A percentile compares a stretch with the other conserved stretches of the same genome.
Evolutionary conservation across 1,140 invertebrate species (phyloP).

Genomic region (Xylocopa sonorina): DNA sequence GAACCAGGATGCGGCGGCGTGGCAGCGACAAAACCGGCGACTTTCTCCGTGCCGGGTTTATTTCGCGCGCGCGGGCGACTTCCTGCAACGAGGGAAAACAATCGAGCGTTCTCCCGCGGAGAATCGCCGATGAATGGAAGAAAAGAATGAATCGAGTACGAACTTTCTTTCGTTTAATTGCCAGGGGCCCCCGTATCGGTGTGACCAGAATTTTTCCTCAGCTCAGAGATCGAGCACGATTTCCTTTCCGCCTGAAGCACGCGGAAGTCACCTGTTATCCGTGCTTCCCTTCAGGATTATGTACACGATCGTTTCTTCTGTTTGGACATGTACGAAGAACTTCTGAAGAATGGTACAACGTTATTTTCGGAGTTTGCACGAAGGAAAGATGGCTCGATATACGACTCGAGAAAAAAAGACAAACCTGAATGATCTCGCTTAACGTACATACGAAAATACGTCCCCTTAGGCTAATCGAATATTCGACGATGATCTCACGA

Average conservation of each 20-base stretch:
- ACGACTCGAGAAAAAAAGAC: too few relatives aligned
- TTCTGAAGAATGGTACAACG: too few relatives aligned
- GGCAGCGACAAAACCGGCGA: slow-evolving; percentile 9
- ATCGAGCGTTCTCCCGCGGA: slow-evolving; percentile 12
- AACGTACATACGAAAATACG: not conserved
- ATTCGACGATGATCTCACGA: not conserved
- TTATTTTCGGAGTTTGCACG: too few relatives aligned
- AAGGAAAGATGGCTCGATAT: too few relatives aligned
- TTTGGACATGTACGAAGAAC: too few relatives aligned
- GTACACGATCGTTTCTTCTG: too few relatives aligned
- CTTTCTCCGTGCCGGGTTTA: slow-evolving; percentile 39
- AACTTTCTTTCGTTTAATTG: slow-evolving; percentile 26
- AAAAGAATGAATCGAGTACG: not conserved
- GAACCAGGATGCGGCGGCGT: not conserved
- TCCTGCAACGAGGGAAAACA: slow-evolving; percentile 31
- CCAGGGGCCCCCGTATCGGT: too few relatives aligned
- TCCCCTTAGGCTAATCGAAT: not conserved
- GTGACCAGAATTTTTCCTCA: not conserved
- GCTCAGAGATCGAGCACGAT: too few relatives aligned
- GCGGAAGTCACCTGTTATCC: too few relatives aligned
- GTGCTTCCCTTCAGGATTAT: too few relatives aligned
- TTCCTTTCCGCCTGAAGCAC: too few relatives aligned
- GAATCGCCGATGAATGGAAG: slow-evolving; percentile 11
- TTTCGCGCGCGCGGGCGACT: slow-evolving; percentile 34
- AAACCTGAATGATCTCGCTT: not conserved